Conservation (phyloP, 64 coral and sea anemone species). For the Porites lutea region DNA sequence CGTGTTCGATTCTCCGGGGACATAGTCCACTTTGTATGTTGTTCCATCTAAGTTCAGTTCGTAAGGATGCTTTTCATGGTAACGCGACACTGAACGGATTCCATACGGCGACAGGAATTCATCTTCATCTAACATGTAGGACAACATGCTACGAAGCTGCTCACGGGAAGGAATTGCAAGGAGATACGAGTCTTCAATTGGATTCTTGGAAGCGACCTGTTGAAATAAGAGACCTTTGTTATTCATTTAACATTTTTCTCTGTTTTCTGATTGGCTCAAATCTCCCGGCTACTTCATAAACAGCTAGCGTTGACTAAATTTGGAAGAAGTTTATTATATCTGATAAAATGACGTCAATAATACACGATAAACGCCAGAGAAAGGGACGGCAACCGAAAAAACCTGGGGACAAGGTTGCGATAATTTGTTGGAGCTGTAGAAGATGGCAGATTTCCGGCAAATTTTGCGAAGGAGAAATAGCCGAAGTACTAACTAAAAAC, state of each 20-base stretch:
- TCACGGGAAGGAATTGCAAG: conserved; percentile 87
- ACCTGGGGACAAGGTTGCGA: too few relatives aligned
- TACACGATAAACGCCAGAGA: too few relatives aligned
- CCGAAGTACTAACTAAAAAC: too few relatives aligned
- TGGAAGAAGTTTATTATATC: too few relatives aligned
- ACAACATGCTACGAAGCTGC: conserved; percentile 72
- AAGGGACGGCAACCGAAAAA: too few relatives aligned
- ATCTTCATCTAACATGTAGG: conserved; percentile 95
- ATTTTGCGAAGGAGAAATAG: too few relatives aligned
- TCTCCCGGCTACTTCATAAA: too few relatives aligned
- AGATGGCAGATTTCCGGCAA: too few relatives aligned
- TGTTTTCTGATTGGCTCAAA: neutral
- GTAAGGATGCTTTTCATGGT: conserved; percentile 85
- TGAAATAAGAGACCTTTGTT: neutral
- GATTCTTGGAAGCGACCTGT: conserved; percentile 71
- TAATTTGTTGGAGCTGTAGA: too few relatives aligned
- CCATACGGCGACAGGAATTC: conserved; percentile 97
- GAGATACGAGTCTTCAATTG: conserved; percentile 60
- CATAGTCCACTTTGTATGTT: conserved; percentile 84
- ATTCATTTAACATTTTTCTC: neutral
- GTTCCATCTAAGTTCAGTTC: conserved; percentile 69
- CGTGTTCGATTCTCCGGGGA: conserved; percentile 88
- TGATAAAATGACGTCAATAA: too few relatives aligned
- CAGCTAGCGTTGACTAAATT: too few relatives aligned
- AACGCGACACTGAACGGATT: conserved; percentile 84